Base-by-base conservation (phyloP, 2,888 invertebrate species). In the Dynastes hyllus region DNA sequence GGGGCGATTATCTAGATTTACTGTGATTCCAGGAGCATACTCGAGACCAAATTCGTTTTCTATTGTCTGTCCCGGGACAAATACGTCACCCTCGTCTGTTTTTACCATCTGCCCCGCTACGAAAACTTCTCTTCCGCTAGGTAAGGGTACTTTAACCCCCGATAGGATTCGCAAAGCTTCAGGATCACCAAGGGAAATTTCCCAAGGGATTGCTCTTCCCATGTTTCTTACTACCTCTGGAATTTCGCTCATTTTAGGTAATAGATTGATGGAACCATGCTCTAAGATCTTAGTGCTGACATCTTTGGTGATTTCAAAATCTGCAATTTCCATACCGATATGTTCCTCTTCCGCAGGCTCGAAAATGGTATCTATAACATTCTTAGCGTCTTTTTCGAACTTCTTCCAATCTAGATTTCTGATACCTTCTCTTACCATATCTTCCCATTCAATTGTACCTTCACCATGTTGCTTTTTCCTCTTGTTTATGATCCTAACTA, bases 51-150 rank as follows among this genome's bases (percentile, higher is more conserved):
- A 90, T 67, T 93, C 93, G 2, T 94, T 94, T 82, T 92, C 91
- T 6, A 95, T 89, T 0, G 94, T 94, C 88, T 95, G 94, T 2
- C 95, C 95, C 0, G 95, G 94, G 13, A 95, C 92, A 85, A 95
- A 95, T 65, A 93, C 88, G 50, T 92, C 91, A 1, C 95, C 95
- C 78, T 91, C 91, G 69, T 94, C 93, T 0, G 94, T 94, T 81
- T 93, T 92, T 1, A 95, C 89, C 84, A 93, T 92, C 89, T 95
- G 94, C 0, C 95, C 95, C 1, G 93, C 91, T 66, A 95, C 88
- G 86, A 95, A 94, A 83, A 92, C 93, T 85, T 93, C 93, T 84
- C 93, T 93, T 73, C 93, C 92, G 78, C 93, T 92, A 79, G 93
- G 91, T 76, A 95, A 86, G 53, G 90, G 87, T 1, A 89, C 86